Percentiles rank a stretch among this genome's conserved stretches.
Evolutionary conservation across 2,113 vertebrate genomes (phyloP).

Genomic region (Microcebus griseorufus): DNA sequence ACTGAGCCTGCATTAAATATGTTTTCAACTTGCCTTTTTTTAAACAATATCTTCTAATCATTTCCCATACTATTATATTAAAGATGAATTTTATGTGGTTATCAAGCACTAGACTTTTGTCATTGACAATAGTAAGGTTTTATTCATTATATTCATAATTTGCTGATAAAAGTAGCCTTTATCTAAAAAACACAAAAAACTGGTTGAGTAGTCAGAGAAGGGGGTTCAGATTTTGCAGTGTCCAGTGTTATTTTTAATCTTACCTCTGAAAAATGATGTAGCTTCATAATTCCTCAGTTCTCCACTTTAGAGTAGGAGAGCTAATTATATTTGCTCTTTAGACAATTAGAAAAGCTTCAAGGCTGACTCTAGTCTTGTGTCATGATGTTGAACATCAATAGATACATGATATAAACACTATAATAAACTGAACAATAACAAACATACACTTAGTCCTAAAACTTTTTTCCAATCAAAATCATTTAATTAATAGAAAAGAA

Average conservation of each 20-base stretch:
- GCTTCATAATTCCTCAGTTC: not conserved
- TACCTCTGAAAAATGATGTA: not conserved
- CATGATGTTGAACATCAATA: not conserved
- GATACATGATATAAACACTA: not conserved
- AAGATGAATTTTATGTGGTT: not conserved
- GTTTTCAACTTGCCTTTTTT: slow-evolving; percentile 42
- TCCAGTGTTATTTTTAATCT: not conserved
- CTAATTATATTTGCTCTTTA: not conserved
- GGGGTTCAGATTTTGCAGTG: not conserved
- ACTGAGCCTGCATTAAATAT: not conserved
- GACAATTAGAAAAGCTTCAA: not conserved
- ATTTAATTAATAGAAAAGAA: slow-evolving; percentile 21
- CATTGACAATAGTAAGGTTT: not conserved
- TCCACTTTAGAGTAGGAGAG: not conserved
- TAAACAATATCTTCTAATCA: not conserved
- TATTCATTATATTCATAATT: not conserved
- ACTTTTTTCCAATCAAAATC: not conserved
- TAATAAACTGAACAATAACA: not conserved
- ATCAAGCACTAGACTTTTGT: not conserved
- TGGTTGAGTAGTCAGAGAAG: not conserved
- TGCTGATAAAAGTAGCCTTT: slow-evolving; percentile 21
- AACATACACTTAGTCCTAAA: not conserved
- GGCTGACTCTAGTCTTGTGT: not conserved
- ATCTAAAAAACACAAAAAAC: not conserved
- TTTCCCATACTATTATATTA: slow-evolving; percentile 11